A percentile compares a stretch with the other conserved stretches of the same genome.
These are phyloP conservation scores for Hoplodrina blanda DNA, from an alignment of 2,888 invertebrate genomes.

Conservation along the genomic window DNA sequence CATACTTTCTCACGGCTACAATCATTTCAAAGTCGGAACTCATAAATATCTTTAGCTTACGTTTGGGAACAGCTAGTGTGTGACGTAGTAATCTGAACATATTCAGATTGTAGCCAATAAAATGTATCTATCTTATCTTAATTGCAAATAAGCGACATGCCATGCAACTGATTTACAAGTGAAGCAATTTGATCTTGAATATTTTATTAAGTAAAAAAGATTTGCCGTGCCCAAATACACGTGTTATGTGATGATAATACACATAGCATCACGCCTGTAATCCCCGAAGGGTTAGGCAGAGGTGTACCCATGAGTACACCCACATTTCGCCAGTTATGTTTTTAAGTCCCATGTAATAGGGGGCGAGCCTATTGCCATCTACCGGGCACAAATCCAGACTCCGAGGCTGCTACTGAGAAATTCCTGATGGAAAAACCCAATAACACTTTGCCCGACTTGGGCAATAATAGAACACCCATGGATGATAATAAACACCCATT, in stretches of 20 bases:
- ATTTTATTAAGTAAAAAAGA: background rate
- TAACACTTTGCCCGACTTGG: too few relatives aligned
- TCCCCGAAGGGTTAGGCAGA: too few relatives aligned
- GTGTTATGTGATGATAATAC: conserved; percentile 3
- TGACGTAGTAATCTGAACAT: background rate
- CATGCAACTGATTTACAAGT: conserved; percentile 9
- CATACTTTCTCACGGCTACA: conserved; percentile 73
- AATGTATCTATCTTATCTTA: conserved; percentile 30
- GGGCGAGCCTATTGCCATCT: too few relatives aligned
- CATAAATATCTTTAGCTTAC: conserved; percentile 30
- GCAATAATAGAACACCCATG: too few relatives aligned
- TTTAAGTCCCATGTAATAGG: too few relatives aligned
- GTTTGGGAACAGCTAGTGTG: conserved; percentile 18
- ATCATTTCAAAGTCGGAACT: conserved; percentile 53
- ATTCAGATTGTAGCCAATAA: conserved; percentile 2
- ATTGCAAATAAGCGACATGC: conserved; percentile 31
- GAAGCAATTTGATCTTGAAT: background rate
- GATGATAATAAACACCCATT: conserved; percentile 13
- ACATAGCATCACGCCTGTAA: too few relatives aligned
- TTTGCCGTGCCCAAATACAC: conserved; percentile 14
- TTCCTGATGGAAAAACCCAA: too few relatives aligned
- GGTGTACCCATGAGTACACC: too few relatives aligned
- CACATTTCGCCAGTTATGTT: too few relatives aligned
- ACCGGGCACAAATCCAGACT: too few relatives aligned
- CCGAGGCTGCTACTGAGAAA: too few relatives aligned